These are phyloP conservation scores for Alosa alosa DNA, from an alignment of 2,113 vertebrate genomes.

Conservation along the genomic window DNA sequence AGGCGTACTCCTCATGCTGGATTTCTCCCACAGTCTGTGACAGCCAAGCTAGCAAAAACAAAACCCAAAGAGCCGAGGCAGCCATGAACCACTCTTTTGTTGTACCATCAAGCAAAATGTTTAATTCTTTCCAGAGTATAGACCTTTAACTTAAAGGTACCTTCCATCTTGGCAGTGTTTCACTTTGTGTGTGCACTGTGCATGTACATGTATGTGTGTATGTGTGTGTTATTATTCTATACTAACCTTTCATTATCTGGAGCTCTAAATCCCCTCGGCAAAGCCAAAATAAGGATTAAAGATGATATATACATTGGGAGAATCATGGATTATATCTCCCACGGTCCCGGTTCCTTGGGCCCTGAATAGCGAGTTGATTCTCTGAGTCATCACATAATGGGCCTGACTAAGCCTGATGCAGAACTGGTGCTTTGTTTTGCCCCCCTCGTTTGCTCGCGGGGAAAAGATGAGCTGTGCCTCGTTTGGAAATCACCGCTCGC, in stretches of 20 bases:
- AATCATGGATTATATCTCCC: conserved; percentile 20
- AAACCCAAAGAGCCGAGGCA: not conserved
- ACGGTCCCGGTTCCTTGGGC: conserved; percentile 29
- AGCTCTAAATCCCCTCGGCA: conserved; percentile 21
- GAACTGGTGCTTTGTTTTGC: conserved; percentile 34
- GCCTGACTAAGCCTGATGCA: conserved; percentile 41
- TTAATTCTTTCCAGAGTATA: not conserved
- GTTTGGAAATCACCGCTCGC: conserved; percentile 15
- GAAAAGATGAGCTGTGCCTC: conserved; percentile 1
- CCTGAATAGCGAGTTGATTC: conserved; percentile 32
- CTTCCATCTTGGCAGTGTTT: not conserved
- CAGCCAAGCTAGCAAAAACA: conserved; percentile 26
- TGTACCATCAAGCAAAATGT: not conserved
- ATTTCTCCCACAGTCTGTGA: conserved; percentile 10
- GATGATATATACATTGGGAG: conserved; percentile 24
- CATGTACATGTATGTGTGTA: conserved; percentile 9
- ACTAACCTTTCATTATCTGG: conserved; percentile 16
- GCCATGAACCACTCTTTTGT: conserved; percentile 15
- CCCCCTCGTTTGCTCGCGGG: not conserved
- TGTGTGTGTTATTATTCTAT: conserved; percentile 29
- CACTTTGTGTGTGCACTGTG: not conserved
- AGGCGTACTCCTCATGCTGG: not conserved
- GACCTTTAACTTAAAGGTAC: not conserved
- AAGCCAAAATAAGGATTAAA: conserved; percentile 44
- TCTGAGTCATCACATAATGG: conserved; percentile 41